phyloP scores from a whole-genome alignment of 2,113 vertebrate genomes.

The Pipa parva region DNA sequence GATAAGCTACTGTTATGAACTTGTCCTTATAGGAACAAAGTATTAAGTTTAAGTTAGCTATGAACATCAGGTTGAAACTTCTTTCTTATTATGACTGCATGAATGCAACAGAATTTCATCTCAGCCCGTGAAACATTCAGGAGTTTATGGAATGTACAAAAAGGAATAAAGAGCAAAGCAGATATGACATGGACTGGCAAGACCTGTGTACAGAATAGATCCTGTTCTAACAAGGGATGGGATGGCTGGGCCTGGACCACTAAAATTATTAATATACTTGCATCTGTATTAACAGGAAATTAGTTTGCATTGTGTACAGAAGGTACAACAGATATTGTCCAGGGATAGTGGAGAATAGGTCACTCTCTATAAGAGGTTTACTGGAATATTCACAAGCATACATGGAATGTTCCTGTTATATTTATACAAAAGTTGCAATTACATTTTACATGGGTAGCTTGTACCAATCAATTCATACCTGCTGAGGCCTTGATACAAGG shows the following conservation, averaged over 20 bases:
- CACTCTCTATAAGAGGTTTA: conserved; percentile 38
- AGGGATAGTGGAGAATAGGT: conserved; percentile 25
- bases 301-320: conserved; percentile 28
- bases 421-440: conserved; percentile 50
- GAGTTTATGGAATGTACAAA: conserved; percentile 63
- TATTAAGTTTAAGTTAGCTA: background rate
- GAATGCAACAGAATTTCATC: conserved; percentile 68
- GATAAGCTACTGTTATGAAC: background rate
- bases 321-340: conserved; percentile 43
- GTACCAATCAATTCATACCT: conserved; percentile 57
- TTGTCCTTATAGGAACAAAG: background rate
- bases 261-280: conserved; percentile 43
- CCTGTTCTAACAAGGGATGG: conserved; percentile 53
- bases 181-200: conserved; percentile 59
- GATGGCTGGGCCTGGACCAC: conserved; percentile 53
- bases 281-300: conserved; percentile 45
- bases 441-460: conserved; percentile 51
- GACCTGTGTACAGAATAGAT: conserved; percentile 55
- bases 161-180: conserved; percentile 65
- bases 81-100: background rate
- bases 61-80: background rate
- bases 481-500: conserved; percentile 66
- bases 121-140: conserved; percentile 69
- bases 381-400: conserved; percentile 46
- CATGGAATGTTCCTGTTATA: conserved; percentile 53